These are phyloP conservation scores for Synergus gifuensis DNA, from an alignment of 2,888 invertebrate species.

Conservation along the genomic window DNA sequence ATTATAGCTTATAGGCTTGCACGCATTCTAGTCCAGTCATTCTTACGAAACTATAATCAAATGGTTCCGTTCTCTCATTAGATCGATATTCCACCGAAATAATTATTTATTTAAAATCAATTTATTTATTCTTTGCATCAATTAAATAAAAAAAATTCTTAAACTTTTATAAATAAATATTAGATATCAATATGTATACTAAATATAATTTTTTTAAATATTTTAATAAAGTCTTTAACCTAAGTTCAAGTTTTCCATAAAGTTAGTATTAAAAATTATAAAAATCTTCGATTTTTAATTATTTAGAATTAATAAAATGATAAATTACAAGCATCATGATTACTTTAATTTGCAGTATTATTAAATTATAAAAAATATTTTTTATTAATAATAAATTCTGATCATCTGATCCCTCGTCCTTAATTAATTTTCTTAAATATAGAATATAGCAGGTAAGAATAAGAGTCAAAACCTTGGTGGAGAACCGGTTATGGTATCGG, in stretches of 20 bases:
- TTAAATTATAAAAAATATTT: background rate
- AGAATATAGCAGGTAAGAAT: slow-evolving; percentile 29
- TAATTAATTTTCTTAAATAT: slow-evolving; percentile 30
- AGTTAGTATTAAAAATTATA: too few relatives aligned
- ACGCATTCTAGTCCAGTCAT: slow-evolving; percentile 38
- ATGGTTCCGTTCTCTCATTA: slow-evolving; percentile 22
- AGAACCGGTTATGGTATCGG: slow-evolving; percentile 18
- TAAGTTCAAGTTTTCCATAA: too few relatives aligned
- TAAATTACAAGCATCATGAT: background rate
- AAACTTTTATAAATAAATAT: too few relatives aligned
- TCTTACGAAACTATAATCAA: slow-evolving; percentile 34
- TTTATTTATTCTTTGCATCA: background rate
- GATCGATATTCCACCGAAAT: slow-evolving; percentile 15
- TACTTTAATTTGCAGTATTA: background rate
- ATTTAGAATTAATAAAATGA: background rate
- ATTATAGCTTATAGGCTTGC: slow-evolving; percentile 11
- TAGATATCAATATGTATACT: too few relatives aligned
- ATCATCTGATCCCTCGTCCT: slow-evolving; percentile 13
- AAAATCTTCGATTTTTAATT: background rate
- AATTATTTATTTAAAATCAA: background rate
- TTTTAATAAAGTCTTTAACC: too few relatives aligned
- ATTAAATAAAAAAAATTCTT: background rate
- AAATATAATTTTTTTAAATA: too few relatives aligned
- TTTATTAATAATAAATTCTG: slow-evolving; percentile 22
- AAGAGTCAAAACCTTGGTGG: slow-evolving; percentile 21